A percentile compares a stretch with the other conserved stretches of the same genome.
Evolutionary conservation across 2,113 vertebrate species (phyloP).

Genomic region (Symphodus melops): DNA sequence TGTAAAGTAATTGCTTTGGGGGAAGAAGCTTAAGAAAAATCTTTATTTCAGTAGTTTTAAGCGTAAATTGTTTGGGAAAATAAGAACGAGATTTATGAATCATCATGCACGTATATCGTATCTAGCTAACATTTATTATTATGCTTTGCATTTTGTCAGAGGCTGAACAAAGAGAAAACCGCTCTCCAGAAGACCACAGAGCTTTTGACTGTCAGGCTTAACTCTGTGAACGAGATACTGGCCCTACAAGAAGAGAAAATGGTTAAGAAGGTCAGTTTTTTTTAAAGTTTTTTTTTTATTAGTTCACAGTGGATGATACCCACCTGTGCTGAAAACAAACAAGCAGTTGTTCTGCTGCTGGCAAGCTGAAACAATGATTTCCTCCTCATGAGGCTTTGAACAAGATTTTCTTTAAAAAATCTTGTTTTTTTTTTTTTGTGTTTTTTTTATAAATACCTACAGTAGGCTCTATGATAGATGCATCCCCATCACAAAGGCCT

Average conservation of each 20-base stretch:
- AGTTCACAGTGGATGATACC: not conserved
- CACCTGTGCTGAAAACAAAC: not conserved
- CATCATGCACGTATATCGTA: not conserved
- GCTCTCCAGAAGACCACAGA: conserved; percentile 78
- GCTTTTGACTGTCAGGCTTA: conserved; percentile 81
- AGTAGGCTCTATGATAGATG: not conserved
- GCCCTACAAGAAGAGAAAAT: conserved; percentile 82
- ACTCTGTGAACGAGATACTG: conserved; percentile 82
- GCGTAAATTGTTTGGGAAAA: not conserved
- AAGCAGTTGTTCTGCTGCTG: not conserved
- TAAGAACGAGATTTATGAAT: not conserved
- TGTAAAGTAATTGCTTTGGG: conserved; percentile 43
- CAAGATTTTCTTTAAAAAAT: not conserved
- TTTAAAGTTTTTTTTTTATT: not conserved
- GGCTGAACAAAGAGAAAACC: conserved; percentile 80
- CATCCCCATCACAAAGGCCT: not conserved
- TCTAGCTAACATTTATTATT: conserved; percentile 11
- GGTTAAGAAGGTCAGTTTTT: conserved; percentile 66
- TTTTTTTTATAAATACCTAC: too few species aligned
- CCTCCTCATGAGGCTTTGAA: not conserved
- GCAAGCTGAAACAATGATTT: not conserved
- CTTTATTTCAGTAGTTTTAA: conserved; percentile 8
- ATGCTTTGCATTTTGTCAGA: conserved; percentile 61
- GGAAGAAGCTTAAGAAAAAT: conserved; percentile 4
- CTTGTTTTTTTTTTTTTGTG: too few species aligned